These are phyloP conservation scores for Triplophysa tibetana DNA, from an alignment of 2,113 vertebrate genomes.

Conservation along the genomic window DNA sequence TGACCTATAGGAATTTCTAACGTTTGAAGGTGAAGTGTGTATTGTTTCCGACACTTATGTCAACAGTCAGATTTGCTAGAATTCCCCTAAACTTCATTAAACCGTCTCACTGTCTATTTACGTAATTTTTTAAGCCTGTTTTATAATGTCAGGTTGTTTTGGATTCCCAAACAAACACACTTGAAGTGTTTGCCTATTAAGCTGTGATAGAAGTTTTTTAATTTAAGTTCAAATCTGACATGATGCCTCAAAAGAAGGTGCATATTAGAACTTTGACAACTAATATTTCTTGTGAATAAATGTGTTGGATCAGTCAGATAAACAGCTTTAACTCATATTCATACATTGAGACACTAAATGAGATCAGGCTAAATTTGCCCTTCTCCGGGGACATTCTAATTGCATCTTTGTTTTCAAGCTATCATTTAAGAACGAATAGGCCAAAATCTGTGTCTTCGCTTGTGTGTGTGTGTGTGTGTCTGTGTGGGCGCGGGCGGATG, in stretches of 20 bases:
- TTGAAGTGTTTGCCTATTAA: too few relatives aligned
- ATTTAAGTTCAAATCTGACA: neutral
- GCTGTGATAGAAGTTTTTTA: too few relatives aligned
- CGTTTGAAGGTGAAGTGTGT: neutral
- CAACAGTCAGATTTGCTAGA: too few relatives aligned
- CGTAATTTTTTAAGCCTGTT: too few relatives aligned
- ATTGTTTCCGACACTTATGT: too few relatives aligned
- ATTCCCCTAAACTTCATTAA: too few relatives aligned
- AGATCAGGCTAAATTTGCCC: slow-evolving; percentile 18
- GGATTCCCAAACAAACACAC: too few relatives aligned
- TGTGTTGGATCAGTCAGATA: slow-evolving; percentile 18
- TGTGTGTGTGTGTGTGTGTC: neutral
- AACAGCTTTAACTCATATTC: slow-evolving; percentile 8
- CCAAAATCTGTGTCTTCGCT: neutral
- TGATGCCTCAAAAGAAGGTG: neutral
- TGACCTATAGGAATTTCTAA: neutral
- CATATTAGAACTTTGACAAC: slow-evolving; percentile 14
- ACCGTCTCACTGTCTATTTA: too few relatives aligned
- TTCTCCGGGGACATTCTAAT: slow-evolving; percentile 35
- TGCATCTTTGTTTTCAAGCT: slow-evolving; percentile 45
- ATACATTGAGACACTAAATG: neutral
- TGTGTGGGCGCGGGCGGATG: slow-evolving; percentile 7
- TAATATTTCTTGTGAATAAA: neutral
- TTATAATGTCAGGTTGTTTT: too few relatives aligned
- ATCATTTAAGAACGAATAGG: slow-evolving; percentile 50